Evolutionary conservation across 2,797 vertebrate genomes (phyloP).

Genomic region (Odontamblyopus rebecca): DNA sequence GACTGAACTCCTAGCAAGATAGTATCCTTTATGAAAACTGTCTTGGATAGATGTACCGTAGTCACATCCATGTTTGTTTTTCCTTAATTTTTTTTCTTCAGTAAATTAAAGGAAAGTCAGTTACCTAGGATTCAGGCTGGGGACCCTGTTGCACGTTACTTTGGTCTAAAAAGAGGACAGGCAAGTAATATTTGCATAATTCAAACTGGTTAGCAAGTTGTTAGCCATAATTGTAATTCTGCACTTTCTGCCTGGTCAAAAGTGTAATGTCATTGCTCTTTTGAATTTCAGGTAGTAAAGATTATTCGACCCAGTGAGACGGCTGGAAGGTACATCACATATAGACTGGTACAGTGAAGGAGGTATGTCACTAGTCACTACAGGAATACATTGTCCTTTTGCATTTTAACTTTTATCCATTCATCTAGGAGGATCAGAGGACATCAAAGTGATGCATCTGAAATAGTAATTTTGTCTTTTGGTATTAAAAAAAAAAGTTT

Average conservation of each 20-base stretch:
- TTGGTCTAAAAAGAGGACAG: conserved; percentile 96
- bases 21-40: conserved; percentile 86
- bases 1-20: conserved; percentile 89
- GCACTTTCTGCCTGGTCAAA: not conserved
- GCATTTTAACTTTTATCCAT: conserved; percentile 17
- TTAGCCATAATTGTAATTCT: not conserved
- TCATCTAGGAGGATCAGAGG: not conserved
- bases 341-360: conserved; percentile 91
- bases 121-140: conserved; percentile 95
- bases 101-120: conserved; percentile 96
- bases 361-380: conserved; percentile 17
- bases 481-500: conserved; percentile 25
- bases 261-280: not conserved
- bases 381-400: not conserved
- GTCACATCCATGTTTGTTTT: not conserved
- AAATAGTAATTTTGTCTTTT: conserved; percentile 30
- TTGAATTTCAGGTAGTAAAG: conserved; percentile 87
- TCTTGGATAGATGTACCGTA: not conserved
- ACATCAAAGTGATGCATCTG: conserved; percentile 4
- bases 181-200: conserved; percentile 59
- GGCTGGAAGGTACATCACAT: conserved; percentile 94
- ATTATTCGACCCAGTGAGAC: conserved; percentile 97
- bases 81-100: conserved; percentile 61
- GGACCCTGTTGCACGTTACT: conserved; percentile 96
- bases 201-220: not conserved